A percentile compares a stretch with the other conserved stretches of the same genome.
These are phyloP conservation scores for Glyptemys insculpta DNA, from an alignment of 2,797 vertebrate species.

Conservation along the genomic window DNA sequence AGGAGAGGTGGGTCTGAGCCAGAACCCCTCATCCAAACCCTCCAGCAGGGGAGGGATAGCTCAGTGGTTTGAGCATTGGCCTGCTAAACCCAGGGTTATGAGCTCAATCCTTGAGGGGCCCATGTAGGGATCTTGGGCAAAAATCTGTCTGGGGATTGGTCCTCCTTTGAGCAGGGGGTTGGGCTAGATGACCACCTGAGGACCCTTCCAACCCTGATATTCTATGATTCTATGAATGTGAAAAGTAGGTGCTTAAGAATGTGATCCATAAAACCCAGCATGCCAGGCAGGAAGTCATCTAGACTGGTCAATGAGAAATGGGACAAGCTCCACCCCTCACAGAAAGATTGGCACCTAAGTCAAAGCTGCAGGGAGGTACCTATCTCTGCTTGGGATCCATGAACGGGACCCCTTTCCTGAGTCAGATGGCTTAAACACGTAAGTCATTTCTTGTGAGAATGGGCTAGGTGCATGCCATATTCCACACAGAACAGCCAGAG, in stretches of 20 bases:
- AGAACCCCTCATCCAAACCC: conserved; percentile 7
- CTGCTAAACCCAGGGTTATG: no score
- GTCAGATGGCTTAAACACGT: neutral
- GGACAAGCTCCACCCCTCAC: neutral
- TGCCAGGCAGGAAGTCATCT: neutral
- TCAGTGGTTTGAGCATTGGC: no score
- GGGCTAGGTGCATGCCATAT: neutral
- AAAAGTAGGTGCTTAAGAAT: neutral
- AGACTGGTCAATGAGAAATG: neutral
- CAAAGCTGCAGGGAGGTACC: neutral
- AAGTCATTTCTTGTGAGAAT: neutral
- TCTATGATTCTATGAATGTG: neutral
- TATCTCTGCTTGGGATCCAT: neutral
- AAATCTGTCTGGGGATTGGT: no score
- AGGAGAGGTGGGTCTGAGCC: neutral
- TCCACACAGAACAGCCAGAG: neutral
- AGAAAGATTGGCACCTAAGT: neutral
- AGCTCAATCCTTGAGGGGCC: no score
- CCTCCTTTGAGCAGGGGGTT: no score
- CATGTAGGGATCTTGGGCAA: no score
- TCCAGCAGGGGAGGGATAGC: no score
- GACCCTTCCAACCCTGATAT: no score
- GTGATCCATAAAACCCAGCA: neutral
- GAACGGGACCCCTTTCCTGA: neutral
- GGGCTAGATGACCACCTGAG: no score